These are phyloP conservation scores for Carassius carassius DNA, from an alignment of 2,113 vertebrate species.

Conservation along the genomic window DNA sequence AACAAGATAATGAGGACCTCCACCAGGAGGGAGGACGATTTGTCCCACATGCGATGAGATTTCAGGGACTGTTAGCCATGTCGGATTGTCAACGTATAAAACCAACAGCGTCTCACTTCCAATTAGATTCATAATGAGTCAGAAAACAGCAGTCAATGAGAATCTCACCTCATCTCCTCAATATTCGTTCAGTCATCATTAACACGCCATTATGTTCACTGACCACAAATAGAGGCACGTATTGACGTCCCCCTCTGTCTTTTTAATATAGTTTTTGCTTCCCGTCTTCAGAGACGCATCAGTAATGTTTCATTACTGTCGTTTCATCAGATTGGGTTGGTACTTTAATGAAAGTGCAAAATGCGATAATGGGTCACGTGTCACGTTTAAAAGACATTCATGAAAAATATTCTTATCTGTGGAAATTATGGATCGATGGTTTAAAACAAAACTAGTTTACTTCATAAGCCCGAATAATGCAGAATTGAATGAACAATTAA, in stretches of 20 bases:
- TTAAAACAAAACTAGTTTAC: background rate
- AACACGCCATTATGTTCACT: conserved; percentile 9
- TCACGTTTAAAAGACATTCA: background rate
- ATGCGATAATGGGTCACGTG: background rate
- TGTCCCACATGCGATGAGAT: conserved; percentile 24
- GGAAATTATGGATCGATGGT: background rate
- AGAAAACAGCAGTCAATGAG: conserved; percentile 17
- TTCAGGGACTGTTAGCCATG: conserved; percentile 40
- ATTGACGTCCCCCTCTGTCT: background rate
- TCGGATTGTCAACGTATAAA: background rate
- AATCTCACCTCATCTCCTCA: conserved; percentile 18
- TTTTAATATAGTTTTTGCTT: conserved; percentile 21
- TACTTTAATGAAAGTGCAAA: background rate
- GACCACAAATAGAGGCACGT: conserved; percentile 10
- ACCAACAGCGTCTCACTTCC: background rate
- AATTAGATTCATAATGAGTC: conserved; percentile 42
- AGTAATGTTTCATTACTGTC: conserved; percentile 11
- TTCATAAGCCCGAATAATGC: background rate
- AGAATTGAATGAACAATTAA: background rate
- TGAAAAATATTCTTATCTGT: background rate
- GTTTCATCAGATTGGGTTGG: background rate
- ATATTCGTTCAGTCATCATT: conserved; percentile 37
- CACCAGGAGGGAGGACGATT: conserved; percentile 25
- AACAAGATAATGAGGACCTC: conserved; percentile 21
- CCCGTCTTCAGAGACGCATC: background rate